Percentiles rank a stretch among this genome's conserved stretches.
Conservation (phyloP, 2,797 vertebrate genomes). For the Premnoplex brunnescens region DNA sequence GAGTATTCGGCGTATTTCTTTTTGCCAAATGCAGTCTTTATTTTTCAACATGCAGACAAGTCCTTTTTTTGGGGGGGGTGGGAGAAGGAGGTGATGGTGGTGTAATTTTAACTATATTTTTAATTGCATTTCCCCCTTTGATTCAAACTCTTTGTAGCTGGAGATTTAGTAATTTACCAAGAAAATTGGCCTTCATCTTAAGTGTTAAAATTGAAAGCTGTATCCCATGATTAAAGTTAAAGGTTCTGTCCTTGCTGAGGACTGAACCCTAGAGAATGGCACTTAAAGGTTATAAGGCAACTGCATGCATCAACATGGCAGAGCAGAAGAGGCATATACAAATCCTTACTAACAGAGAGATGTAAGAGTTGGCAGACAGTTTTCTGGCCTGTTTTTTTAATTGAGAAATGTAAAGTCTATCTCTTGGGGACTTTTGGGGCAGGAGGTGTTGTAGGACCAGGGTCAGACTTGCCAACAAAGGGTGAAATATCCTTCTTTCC, state of each 20-base stretch:
- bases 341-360: not conserved
- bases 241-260: not conserved
- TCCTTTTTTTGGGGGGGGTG: not conserved
- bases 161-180: not conserved
- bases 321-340: not conserved
- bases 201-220: not conserved
- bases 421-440: not conserved
- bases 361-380: not conserved
- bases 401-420: not conserved
- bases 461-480: accelerated
- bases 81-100: not conserved
- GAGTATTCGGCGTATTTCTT: slow-evolving; percentile 22
- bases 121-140: not conserved
- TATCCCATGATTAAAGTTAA: not conserved
- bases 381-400: not conserved
- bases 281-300: not conserved
- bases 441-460: not conserved
- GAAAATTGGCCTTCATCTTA: accelerated
- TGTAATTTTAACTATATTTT: not conserved
- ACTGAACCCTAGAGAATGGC: not conserved
- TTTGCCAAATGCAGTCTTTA: not conserved
- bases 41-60: not conserved
- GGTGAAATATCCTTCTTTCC: not conserved
- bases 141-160: not conserved
- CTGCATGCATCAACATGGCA: not conserved